Conservation (phyloP, 2,888 invertebrate species). For the Rhabditophanes sp. region DNA sequence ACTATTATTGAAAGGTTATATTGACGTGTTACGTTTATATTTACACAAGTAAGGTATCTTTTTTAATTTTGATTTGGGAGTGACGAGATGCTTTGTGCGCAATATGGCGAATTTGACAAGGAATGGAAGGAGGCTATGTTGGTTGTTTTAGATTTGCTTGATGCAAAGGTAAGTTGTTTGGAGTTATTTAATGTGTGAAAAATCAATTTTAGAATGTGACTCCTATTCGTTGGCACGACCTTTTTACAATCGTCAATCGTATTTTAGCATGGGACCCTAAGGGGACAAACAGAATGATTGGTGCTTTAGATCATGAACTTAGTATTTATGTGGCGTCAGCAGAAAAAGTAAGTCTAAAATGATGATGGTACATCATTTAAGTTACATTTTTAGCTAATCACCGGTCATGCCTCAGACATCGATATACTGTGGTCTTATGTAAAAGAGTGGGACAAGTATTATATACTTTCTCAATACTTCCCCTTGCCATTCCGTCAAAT, state of each 20-base stretch:
- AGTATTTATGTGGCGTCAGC: slow-evolving; percentile 21
- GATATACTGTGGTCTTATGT: slow-evolving; percentile 88
- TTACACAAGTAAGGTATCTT: too few relatives aligned
- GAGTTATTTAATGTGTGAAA: too few relatives aligned
- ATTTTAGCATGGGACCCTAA: slow-evolving; percentile 92
- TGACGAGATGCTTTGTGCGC: too few relatives aligned
- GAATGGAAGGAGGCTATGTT: too few relatives aligned
- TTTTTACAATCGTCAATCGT: slow-evolving; percentile 59
- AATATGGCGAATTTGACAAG: too few relatives aligned
- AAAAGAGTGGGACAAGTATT: slow-evolving; percentile 92
- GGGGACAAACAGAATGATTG: slow-evolving; percentile 51
- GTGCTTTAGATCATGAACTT: slow-evolving; percentile 18
- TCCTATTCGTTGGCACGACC: slow-evolving; percentile 75
- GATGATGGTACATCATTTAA: not conserved
- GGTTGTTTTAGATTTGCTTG: too few relatives aligned
- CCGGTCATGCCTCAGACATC: slow-evolving; percentile 80
- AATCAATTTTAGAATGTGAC: slow-evolving; percentile 71
- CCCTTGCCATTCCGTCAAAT: slow-evolving; percentile 41
- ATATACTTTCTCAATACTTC: slow-evolving; percentile 82
- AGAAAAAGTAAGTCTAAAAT: slow-evolving; percentile 11
- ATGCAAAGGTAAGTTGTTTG: too few relatives aligned
- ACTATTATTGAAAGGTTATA: too few relatives aligned
- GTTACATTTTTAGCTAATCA: slow-evolving; percentile 54
- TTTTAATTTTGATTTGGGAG: too few relatives aligned
- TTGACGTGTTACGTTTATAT: too few relatives aligned